Base-by-base conservation (phyloP, 2,113 vertebrate genomes). In the Carlito syrichta region DNA sequence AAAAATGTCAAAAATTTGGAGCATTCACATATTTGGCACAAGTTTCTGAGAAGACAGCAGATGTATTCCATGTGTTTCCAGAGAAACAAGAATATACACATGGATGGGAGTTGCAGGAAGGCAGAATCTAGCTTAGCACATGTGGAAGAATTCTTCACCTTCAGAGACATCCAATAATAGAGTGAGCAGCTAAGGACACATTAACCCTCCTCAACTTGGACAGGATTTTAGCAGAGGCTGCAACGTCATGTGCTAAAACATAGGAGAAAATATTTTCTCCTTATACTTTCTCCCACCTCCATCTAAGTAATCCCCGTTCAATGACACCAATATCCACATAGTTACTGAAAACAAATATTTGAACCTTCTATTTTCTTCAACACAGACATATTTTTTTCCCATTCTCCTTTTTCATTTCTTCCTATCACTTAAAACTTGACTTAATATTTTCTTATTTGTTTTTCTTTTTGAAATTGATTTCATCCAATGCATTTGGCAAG, bases 1-100 rank as follows among this genome's bases (percentile, higher is more conserved):
- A 96, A 82, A 60, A 96, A 95, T 82, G 82, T 78, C 48, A 96
- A 86, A 90, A 92, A 94, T 89, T 43, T 86, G 3, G 7, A 23
- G 60, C 50, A 58, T 93, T 93, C 54, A 76, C 50, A 79, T 91
- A 89, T 58, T 91, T 89, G 83, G 69, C 95, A 86, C 54, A 43
- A 71, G 22, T 78, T 52, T 52, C 38, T 63, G 8, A 88, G 50
- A 92, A 93, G 89, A 93, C 43, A 52, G 60, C 82, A 88, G 91
- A 94, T 96, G 66, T 69, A 12, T 54, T 69, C 73, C 89, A 58
- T 66, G 96, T 76, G 93, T 95, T 91, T 73, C 71, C 66, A 83
- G 71, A 66, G 56, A 95, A 76, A 62, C 35, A 68, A 54, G 81
- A 92, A 73, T 35, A 63, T 32, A 40, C 60, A 86, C 27, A 40